Conservation (phyloP, 1,140 invertebrate species). For the Diabrotica undecimpunctata region DNA sequence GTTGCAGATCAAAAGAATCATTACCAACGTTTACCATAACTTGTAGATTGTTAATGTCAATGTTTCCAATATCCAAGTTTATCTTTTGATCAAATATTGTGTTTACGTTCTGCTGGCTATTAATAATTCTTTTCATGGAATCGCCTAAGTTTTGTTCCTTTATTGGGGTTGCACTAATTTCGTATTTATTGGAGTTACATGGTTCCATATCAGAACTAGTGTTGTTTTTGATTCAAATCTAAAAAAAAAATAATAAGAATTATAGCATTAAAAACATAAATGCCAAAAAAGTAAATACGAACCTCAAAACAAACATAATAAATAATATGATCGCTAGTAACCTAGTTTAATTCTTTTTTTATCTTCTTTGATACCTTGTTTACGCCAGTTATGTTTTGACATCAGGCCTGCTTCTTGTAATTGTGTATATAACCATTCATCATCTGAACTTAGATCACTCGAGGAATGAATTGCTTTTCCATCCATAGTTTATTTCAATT, state of each 20-base stretch:
- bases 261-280: constrained; percentile 7
- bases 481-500: no score
- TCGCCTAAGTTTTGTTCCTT: constrained; percentile 1
- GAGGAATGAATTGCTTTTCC: neutral
- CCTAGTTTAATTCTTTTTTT: constrained; percentile 11
- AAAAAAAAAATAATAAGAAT: no score
- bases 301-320: constrained; percentile 11
- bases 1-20: constrained; percentile 8
- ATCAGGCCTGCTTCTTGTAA: constrained; percentile 1
- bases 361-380: constrained; percentile 8
- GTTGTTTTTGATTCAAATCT: no score
- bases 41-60: constrained; percentile 12
- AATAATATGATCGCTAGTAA: no score
- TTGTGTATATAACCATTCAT: constrained; percentile 8
- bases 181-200: no score
- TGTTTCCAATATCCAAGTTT: constrained; percentile 11
- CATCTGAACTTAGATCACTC: constrained; percentile 10
- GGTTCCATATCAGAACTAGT: no score
- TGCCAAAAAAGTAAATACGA: constrained; percentile 6
- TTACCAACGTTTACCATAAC: constrained; percentile 1
- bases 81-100: constrained; percentile 6
- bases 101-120: constrained; percentile 8
- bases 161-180: neutral
- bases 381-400: constrained; percentile 9
- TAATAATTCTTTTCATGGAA: constrained; percentile 5